Evolutionary conservation across 1,140 invertebrate genomes (phyloP).

Genomic region (Pseudomyrmex pallidus): DNA sequence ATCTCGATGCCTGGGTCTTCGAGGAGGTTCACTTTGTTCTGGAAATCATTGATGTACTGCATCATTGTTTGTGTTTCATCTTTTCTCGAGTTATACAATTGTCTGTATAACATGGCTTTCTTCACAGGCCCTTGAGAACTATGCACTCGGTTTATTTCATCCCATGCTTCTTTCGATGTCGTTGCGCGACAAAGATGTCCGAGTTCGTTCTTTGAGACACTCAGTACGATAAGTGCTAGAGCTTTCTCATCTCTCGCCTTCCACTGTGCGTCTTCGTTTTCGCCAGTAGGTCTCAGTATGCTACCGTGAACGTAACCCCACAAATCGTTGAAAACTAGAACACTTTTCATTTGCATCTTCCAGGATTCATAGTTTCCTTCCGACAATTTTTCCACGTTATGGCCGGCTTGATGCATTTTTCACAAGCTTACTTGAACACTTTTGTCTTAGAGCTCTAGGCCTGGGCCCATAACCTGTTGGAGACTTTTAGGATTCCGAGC

Average conservation of each 20-base stretch:
- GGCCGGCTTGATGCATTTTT: neutral
- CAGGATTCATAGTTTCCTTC: neutral
- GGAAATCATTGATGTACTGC: neutral
- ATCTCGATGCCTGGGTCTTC: neutral
- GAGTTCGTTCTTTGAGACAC: neutral
- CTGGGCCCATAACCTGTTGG: too few species aligned
- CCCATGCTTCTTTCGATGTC: neutral
- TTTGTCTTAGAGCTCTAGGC: too few species aligned
- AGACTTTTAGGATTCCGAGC: too few species aligned
- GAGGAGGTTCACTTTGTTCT: neutral
- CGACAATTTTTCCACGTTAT: neutral
- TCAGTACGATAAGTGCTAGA: neutral
- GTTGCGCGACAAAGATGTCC: neutral
- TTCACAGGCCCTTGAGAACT: neutral
- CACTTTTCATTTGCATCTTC: neutral
- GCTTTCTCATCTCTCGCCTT: neutral
- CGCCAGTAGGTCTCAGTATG: neutral
- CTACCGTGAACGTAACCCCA: neutral
- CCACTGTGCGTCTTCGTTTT: neutral
- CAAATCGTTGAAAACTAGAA: neutral
- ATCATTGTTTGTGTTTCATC: neutral
- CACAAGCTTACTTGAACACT: neutral
- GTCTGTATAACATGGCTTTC: neutral
- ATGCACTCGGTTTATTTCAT: neutral
- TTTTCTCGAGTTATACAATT: neutral